Base-by-base conservation (phyloP, 2,888 invertebrate species). In the Rhopalosiphum nymphaeae region DNA sequence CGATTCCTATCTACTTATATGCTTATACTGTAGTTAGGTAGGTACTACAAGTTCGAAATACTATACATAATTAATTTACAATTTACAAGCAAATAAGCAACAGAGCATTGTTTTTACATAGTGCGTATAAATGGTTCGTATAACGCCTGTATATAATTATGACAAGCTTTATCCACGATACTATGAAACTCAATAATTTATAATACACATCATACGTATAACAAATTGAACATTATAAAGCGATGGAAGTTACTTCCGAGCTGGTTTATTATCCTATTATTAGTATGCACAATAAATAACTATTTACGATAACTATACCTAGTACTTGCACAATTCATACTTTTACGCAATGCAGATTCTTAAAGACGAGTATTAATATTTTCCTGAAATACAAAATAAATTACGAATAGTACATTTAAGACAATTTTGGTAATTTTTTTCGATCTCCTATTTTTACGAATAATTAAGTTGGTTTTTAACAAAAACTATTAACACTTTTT, bases 151-250 rank as follows among this genome's bases (percentile, higher is more conserved):
- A 21, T 29, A 57, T 61, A 89, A 91, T 49, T 91, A 49, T 78
- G 78, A 91, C n/a, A 78, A 36, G 49, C 46, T 78, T 36, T 67
- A 49, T 78, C 49, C 67, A 78, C 21, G n/a, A 49, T 78, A 91
- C 42, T 67, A 78, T 49, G 57, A 89, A 89, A 89, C 89, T 42
- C 78, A 21, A 67, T 91, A 67, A 78, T 91, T 91, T 91, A 91
- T 91, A 78, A n/a, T n/a, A 67, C 25, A 10, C 3, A 86, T 86
- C 46, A 86, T 29, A 29, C 46, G 78, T 44, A 86, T 86, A 86
- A 86, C 29, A 46, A 46, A 29, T 46, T 46, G 86, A 46, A 26
- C 86, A 91, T 46, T 89, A 88, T 88, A 13, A 67, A 78, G 44
- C 29, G 36, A 49, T 21, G 90, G 90, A 49, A 26, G 67, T 78